These are phyloP conservation scores for Pterocles burchelli DNA, from an alignment of 2,113 vertebrate species.

Conservation along the genomic window DNA sequence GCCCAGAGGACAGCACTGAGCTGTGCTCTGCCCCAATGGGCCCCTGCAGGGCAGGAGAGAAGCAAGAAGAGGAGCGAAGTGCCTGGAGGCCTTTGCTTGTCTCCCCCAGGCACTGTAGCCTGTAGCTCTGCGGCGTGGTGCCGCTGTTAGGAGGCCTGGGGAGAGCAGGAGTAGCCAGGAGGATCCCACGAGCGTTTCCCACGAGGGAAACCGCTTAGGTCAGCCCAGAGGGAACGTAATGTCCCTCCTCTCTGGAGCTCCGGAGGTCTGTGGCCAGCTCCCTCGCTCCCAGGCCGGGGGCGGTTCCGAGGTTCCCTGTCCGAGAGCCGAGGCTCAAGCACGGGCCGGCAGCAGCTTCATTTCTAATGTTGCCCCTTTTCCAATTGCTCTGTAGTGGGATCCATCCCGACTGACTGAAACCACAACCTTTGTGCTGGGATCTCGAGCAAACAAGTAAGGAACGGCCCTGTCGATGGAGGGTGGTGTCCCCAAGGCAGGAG, in stretches of 20 bases:
- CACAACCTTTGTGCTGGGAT: conserved; percentile 94
- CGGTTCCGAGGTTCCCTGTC: not conserved
- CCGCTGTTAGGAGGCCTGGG: not conserved
- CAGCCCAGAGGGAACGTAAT: not conserved
- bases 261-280: not conserved
- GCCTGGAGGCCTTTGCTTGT: conserved; percentile 28
- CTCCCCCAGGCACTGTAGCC: not conserved
- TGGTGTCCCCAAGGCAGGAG: conserved; percentile 39
- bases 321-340: not conserved
- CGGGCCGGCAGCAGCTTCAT: not conserved
- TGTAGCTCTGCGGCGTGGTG: not conserved
- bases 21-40: not conserved
- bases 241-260: not conserved
- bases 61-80: not conserved
- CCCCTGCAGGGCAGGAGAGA: not conserved
- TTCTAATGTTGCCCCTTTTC: conserved; percentile 57
- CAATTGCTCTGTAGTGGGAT: conserved; percentile 86
- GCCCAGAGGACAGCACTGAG: rapidly evolving
- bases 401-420: conserved; percentile 87
- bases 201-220: not conserved
- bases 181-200: conserved; percentile 17
- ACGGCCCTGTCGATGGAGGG: conserved; percentile 5
- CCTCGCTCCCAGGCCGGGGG: not conserved
- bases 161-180: not conserved
- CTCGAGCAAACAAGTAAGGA: conserved; percentile 97